Evolutionary conservation across 1,140 invertebrate genomes (phyloP), one percentile per base, ranked within the genome.

Genomic region (Lepidurus apus): DNA sequence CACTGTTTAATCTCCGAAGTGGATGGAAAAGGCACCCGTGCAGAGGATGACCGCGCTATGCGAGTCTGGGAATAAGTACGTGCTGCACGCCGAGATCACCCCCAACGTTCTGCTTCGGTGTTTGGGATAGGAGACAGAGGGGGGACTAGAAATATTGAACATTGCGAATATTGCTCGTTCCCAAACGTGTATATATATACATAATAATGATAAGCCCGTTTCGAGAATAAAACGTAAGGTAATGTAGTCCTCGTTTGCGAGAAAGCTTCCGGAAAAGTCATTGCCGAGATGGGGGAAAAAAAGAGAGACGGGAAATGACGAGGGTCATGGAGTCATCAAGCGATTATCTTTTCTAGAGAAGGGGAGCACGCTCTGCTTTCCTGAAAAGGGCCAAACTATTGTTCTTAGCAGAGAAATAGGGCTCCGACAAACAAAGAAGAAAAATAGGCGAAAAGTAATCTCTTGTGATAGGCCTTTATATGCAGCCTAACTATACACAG

Each of bases 151-250:
- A 65, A n/a, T 17, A 65, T 65, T 65, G 53, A 65, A 65, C 53
- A 65, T 65, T 65, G 53, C 53, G 53, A 65, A 65, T 65, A 65
- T 65, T 11, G 53, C 53, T 65, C 53, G 17, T 65, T n/a, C 53
- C 53, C 53, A 65, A n/a, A 21, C 53, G 21, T 65, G 53, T 65
- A 65, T 65, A 65, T 65, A 65, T 65, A 65, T 65, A 65, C 53
- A 65, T 17, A 65, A 65, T 65, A 65, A 65, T 34, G 34, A 34
- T 65, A 65, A 65, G 47, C 53, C 53, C 53, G 53, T 65, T 17
- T 65, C 17, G 53, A 65, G 21, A 65, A 65, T 65, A 3, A 65
- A 65, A 65, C 13, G 53, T 65, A 65, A 65, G 53, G 17, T 65
- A 65, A 65, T 65, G 53, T 65, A 65, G 53, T 65, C 53, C 53